A percentile compares a stretch with the other conserved stretches of the same genome.
These are phyloP conservation scores for Agriopis marginaria DNA, from an alignment of 2,888 invertebrate species.

Conservation along the genomic window DNA sequence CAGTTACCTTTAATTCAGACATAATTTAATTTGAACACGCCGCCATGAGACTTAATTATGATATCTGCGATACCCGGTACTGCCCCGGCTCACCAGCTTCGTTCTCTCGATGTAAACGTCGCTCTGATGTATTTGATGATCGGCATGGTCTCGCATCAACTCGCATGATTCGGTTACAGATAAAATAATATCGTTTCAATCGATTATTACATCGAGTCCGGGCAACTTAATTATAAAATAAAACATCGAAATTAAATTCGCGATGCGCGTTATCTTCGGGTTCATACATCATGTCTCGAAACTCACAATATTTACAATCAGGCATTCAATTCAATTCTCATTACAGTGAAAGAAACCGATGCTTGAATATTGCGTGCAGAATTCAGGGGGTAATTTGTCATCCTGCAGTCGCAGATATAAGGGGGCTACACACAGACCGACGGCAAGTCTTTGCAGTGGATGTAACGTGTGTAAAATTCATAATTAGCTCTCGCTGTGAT, in stretches of 20 bases:
- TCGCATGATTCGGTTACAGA: constrained; percentile 20
- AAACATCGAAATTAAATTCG: constrained; percentile 27
- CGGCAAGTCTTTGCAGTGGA: not conserved
- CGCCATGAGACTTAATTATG: constrained; percentile 75
- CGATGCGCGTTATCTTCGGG: constrained; percentile 15
- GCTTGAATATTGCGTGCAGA: constrained; percentile 58
- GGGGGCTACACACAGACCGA: constrained; percentile 18
- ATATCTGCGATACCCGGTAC: constrained; percentile 65
- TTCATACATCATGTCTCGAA: constrained; percentile 28
- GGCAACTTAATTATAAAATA: constrained; percentile 32
- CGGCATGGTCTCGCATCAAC: not conserved
- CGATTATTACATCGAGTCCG: constrained; percentile 17
- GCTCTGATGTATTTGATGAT: constrained; percentile 27
- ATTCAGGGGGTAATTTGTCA: constrained; percentile 66
- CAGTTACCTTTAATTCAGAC: constrained; percentile 77
- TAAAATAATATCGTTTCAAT: constrained; percentile 26
- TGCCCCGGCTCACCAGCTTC: constrained; percentile 39
- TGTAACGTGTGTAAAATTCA: constrained; percentile 64
- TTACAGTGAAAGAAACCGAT: constrained; percentile 47
- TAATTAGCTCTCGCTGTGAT: constrained; percentile 54
- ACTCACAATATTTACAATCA: constrained; percentile 38
- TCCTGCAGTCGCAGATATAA: constrained; percentile 55
- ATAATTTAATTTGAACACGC: constrained; percentile 81
- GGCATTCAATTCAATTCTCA: constrained; percentile 45
- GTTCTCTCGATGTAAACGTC: constrained; percentile 25